A percentile compares a stretch with the other conserved stretches of the same genome.
Evolutionary conservation across 2,113 vertebrate genomes (phyloP).

Genomic region (Fregetta grallaria): DNA sequence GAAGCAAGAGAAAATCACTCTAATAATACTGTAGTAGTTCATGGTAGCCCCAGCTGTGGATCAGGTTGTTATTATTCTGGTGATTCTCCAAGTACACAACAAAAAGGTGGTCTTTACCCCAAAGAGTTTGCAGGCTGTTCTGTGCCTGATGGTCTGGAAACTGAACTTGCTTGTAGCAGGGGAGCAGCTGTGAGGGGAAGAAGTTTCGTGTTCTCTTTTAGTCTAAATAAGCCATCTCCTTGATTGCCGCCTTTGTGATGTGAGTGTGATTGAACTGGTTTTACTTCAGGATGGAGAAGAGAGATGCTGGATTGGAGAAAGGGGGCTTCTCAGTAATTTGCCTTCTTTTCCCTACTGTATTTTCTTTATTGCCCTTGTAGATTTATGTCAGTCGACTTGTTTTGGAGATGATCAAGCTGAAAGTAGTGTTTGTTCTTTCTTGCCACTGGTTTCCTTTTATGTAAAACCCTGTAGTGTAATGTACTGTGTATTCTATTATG

Average conservation of each 20-base stretch:
- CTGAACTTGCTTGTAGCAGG: background rate
- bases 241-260: background rate
- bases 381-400: background rate
- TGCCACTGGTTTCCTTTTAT: background rate
- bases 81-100: background rate
- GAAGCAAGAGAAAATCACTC: background rate
- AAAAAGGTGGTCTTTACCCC: background rate
- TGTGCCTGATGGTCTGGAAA: background rate
- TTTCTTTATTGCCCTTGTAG: background rate
- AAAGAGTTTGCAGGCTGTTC: background rate
- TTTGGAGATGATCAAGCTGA: background rate
- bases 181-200: background rate
- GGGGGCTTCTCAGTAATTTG: background rate
- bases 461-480: background rate
- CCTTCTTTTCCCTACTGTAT: background rate
- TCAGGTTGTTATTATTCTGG: background rate
- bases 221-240: background rate
- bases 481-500: background rate
- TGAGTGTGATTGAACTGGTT: background rate
- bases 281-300: background rate
- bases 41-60: background rate
- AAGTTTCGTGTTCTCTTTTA: background rate
- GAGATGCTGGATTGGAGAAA: background rate
- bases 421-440: background rate
- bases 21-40: background rate